phyloP scores from a whole-genome alignment of 2,113 vertebrate genomes.

The Syrrhaptes paradoxus region DNA sequence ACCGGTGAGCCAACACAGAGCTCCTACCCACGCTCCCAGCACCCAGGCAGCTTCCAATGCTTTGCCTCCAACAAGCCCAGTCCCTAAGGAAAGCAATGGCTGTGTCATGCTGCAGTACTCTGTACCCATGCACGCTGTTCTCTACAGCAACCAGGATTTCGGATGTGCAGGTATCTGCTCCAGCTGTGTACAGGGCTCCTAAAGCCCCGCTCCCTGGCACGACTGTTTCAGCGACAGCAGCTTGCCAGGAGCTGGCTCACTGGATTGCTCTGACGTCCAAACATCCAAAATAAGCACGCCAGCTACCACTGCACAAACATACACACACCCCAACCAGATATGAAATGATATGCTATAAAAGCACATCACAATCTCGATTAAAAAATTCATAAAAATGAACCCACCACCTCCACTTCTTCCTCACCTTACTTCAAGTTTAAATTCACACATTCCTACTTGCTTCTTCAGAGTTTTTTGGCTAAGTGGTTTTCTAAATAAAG shows the following conservation, averaged over 20 bases:
- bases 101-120: fast-evolving
- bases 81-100: not conserved
- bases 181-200: not conserved
- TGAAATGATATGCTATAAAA: not conserved
- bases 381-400: not conserved
- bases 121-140: fast-evolving
- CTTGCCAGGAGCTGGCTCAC: constrained; percentile 21
- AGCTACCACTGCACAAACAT: not conserved
- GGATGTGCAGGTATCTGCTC: not conserved
- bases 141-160: not conserved
- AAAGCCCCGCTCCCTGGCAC: not conserved
- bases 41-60: not conserved
- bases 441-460: not conserved
- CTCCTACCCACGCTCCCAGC: not conserved
- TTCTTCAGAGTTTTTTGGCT: not conserved
- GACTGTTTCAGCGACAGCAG: not conserved
- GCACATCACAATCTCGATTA: not conserved
- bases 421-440: not conserved
- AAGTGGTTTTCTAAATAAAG: constrained; percentile 12
- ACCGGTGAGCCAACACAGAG: no score
- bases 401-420: not conserved
- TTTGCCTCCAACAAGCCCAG: not conserved
- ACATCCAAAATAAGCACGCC: not conserved
- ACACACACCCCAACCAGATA: not conserved
- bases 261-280: not conserved